A percentile compares a stretch with the other conserved stretches of the same genome.
Evolutionary conservation across 2,797 vertebrate species (phyloP).

Genomic region (Synaphobranchus kaupii): DNA sequence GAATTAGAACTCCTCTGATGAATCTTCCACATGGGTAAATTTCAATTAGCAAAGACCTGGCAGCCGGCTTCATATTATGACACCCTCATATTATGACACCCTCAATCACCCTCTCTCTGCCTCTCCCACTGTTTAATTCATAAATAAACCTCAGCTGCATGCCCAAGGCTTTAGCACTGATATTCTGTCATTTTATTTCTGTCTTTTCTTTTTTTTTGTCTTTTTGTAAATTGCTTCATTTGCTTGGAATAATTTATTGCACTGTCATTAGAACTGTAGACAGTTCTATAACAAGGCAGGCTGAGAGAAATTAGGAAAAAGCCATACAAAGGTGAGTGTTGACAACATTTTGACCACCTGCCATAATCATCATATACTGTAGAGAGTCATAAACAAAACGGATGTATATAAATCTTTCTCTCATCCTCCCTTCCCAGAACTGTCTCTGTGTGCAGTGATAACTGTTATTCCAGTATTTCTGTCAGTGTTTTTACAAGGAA

Average conservation of each 20-base stretch:
- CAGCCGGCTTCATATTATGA: not conserved
- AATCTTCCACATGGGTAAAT: conserved; percentile 13
- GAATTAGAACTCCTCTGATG: not conserved
- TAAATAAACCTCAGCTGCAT: not conserved
- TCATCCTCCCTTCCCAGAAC: too few species aligned
- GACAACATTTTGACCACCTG: not conserved
- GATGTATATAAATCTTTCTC: too few species aligned
- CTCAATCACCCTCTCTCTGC: not conserved
- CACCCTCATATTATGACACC: not conserved
- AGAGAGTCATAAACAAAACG: not conserved
- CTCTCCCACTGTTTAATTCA: not conserved
- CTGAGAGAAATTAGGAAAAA: not conserved
- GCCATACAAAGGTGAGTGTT: not conserved
- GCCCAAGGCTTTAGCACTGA: not conserved
- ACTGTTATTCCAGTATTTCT: too few species aligned
- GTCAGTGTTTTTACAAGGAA: too few species aligned
- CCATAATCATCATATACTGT: not conserved
- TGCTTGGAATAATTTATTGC: not conserved
- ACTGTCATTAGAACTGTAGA: not conserved
- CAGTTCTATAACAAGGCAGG: not conserved
- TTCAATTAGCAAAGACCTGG: conserved; percentile 13
- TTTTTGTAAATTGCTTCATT: not conserved
- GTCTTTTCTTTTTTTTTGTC: not conserved
- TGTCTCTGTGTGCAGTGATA: too few species aligned
- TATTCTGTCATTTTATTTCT: not conserved